phyloP scores from a whole-genome alignment of 2,113 vertebrate genomes.

The Tylochromis polylepis region DNA sequence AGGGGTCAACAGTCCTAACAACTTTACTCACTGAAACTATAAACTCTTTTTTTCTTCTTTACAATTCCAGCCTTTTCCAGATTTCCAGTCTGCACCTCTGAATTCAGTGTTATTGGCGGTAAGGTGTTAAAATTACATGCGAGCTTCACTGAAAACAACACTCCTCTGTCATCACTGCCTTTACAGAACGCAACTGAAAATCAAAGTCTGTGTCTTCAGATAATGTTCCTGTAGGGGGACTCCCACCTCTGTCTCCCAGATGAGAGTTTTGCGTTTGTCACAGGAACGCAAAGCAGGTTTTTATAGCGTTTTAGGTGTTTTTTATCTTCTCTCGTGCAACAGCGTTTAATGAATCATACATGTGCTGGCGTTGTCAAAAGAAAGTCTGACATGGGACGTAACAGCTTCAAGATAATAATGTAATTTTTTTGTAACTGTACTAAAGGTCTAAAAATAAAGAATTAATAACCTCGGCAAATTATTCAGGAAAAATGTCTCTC shows the following conservation, averaged over 20 bases:
- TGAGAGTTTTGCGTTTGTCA: background rate
- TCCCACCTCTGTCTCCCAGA: background rate
- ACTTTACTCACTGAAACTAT: background rate
- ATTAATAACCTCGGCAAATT: background rate
- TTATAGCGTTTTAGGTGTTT: too few species aligned
- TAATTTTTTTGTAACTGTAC: background rate
- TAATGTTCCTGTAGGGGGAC: background rate
- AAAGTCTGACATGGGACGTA: background rate
- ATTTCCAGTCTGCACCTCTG: background rate
- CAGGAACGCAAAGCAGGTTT: too few species aligned
- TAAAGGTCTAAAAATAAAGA: background rate
- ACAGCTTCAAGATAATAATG: background rate
- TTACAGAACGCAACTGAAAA: background rate
- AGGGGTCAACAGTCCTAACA: background rate
- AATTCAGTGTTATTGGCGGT: background rate
- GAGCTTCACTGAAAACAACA: background rate
- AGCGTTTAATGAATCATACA: background rate
- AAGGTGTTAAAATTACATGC: background rate
- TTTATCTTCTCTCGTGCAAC: rapidly evolving
- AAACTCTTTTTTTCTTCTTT: background rate
- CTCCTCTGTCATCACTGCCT: background rate
- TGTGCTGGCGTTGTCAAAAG: background rate
- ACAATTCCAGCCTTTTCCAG: background rate
- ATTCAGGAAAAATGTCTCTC: background rate
- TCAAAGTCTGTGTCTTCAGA: background rate